These are phyloP conservation scores for Sphecodes monilicornis DNA, from an alignment of 2,888 invertebrate genomes.

Conservation along the genomic window DNA sequence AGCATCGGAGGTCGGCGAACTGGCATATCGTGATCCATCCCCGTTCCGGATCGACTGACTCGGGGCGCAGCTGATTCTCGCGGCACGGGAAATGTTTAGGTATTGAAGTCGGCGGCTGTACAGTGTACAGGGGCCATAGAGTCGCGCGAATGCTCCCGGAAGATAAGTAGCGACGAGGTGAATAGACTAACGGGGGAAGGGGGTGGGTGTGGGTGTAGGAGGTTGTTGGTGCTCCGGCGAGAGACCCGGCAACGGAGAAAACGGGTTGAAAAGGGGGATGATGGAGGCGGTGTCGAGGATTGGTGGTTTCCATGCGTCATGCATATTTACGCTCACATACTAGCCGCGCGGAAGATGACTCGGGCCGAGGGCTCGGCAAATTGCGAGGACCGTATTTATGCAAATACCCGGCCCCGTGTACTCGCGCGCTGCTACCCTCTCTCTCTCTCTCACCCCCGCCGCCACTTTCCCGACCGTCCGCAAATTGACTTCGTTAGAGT, in stretches of 20 bases:
- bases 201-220: not conserved
- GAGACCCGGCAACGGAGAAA: conserved; percentile 33
- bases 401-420: conserved; percentile 54
- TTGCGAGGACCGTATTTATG: conserved; percentile 69
- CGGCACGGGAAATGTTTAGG: conserved; percentile 52
- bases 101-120: conserved; percentile 36
- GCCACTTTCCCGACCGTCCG: conserved; percentile 33
- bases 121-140: conserved; percentile 34
- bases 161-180: conserved; percentile 68
- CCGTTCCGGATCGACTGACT: conserved; percentile 42
- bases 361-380: conserved; percentile 39
- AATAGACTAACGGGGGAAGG: conserved; percentile 70
- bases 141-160: conserved; percentile 59
- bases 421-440: conserved; percentile 32
- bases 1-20: conserved; percentile 20
- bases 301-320: conserved; percentile 70
- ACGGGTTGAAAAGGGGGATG: conserved; percentile 30
- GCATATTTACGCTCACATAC: conserved; percentile 75
- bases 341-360: conserved; percentile 48
- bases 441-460: conserved; percentile 20
- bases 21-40: conserved; percentile 4
- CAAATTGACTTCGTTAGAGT: conserved; percentile 55
- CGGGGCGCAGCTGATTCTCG: conserved; percentile 42
- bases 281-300: conserved; percentile 57
- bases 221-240: conserved; percentile 29